A percentile compares a stretch with the other conserved stretches of the same genome.
Evolutionary conservation across 2,113 vertebrate genomes (phyloP).

Genomic region (Heterotilapia buettikoferi): DNA sequence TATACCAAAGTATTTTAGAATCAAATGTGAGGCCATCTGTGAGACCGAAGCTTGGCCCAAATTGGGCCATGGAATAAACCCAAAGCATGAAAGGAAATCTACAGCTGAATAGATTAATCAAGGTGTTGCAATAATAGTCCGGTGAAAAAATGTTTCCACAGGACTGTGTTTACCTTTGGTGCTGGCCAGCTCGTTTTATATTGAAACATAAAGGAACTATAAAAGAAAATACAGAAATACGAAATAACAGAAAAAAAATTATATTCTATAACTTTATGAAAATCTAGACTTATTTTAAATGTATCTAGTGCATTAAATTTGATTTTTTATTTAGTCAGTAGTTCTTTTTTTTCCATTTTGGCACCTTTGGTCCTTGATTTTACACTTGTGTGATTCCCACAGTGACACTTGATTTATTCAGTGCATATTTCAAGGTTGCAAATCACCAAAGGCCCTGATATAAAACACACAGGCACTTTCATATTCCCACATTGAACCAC

Average conservation of each 20-base stretch:
- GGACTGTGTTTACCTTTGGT: neutral
- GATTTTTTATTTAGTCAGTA: neutral
- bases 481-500: neutral
- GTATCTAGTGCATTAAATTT: neutral
- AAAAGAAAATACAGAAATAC: neutral
- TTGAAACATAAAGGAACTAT: neutral
- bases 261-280: neutral
- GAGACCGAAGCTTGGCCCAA: neutral
- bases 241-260: neutral
- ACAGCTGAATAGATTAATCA: neutral
- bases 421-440: neutral
- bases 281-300: neutral
- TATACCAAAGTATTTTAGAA: neutral
- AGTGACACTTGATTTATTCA: neutral
- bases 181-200: neutral
- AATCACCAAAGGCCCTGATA: neutral
- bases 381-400: neutral
- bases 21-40: neutral
- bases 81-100: fast-evolving
- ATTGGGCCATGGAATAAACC: neutral
- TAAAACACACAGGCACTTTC: neutral
- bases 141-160: neutral
- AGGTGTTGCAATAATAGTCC: neutral
- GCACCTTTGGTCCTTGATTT: neutral
- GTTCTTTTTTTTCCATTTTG: neutral